phyloP scores from a whole-genome alignment of 2,797 vertebrate species.

The Cuculus canorus region DNA sequence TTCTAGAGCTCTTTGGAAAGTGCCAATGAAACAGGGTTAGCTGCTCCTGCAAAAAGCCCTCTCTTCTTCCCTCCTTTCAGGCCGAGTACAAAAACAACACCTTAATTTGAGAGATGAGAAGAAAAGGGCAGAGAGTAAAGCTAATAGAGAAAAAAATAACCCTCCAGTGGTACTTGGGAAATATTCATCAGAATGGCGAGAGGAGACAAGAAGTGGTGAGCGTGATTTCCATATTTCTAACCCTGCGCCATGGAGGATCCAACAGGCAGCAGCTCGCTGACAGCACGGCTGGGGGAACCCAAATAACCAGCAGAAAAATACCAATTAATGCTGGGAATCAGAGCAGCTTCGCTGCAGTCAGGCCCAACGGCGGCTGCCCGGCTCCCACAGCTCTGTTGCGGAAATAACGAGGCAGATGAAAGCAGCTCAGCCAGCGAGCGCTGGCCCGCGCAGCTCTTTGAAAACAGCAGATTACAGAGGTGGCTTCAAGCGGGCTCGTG shows the following conservation, averaged over 20 bases:
- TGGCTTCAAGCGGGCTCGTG: not conserved
- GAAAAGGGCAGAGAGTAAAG: not conserved
- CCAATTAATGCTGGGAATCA: slow-evolving; percentile 64
- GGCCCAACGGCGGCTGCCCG: slow-evolving; percentile 24
- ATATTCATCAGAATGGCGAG: not conserved
- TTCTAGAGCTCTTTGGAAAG: not conserved
- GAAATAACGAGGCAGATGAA: slow-evolving; percentile 70
- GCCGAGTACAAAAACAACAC: not conserved
- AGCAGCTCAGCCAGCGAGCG: not conserved
- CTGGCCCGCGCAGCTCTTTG: not conserved
- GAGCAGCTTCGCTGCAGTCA: slow-evolving; percentile 25
- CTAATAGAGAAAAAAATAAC: not conserved
- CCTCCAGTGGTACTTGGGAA: not conserved
- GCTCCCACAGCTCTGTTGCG: slow-evolving; percentile 49
- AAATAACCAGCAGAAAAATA: slow-evolving; percentile 5
- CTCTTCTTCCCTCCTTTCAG: not conserved
- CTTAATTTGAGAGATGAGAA: not conserved
- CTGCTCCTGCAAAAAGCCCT: not conserved
- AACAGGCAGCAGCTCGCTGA: slow-evolving; percentile 36
- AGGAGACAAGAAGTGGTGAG: slow-evolving; percentile 24
- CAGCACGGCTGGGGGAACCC: not conserved
- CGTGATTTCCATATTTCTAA: slow-evolving; percentile 55
- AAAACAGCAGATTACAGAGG: slow-evolving; percentile 41
- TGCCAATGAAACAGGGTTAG: rapidly evolving
- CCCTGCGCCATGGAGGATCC: not conserved